A percentile compares a stretch with the other conserved stretches of the same genome.
Conservation (phyloP, 2,113 vertebrate species). For the Fulica atra region DNA sequence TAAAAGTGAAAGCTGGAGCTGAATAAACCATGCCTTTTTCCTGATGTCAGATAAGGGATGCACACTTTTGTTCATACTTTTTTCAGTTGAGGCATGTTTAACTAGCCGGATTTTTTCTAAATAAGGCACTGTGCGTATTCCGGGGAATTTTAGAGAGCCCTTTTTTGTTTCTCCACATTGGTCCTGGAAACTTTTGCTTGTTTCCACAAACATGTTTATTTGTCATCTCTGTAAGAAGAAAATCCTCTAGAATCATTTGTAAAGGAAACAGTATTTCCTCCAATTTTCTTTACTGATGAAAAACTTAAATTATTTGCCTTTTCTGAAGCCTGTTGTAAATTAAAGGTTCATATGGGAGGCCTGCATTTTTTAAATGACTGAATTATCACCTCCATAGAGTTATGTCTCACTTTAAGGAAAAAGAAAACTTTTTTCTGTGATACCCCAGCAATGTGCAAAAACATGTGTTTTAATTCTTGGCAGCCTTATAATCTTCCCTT, state of each 20-base stretch:
- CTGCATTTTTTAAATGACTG: neutral
- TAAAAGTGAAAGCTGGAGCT: neutral
- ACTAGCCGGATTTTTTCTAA: neutral
- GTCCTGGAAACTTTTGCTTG: neutral
- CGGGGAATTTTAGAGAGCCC: neutral
- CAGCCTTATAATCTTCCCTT: neutral
- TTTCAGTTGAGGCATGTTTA: neutral
- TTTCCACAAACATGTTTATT: constrained; percentile 14
- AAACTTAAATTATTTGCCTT: neutral
- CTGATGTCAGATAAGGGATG: neutral
- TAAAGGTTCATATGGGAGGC: neutral
- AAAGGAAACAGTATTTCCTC: neutral
- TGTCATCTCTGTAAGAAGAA: neutral
- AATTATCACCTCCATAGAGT: neutral
- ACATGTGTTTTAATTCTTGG: neutral
- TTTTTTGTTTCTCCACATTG: neutral
- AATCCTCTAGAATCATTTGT: neutral
- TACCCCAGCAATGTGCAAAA: neutral
- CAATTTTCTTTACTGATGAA: neutral
- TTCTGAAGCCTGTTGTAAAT: neutral
- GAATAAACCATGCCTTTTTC: neutral
- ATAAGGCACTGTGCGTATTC: neutral
- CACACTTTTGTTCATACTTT: neutral
- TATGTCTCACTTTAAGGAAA: neutral
- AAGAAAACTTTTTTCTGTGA: neutral